Evolutionary conservation across 1,140 invertebrate species (phyloP).

Genomic region (Drosophila lowei): DNA sequence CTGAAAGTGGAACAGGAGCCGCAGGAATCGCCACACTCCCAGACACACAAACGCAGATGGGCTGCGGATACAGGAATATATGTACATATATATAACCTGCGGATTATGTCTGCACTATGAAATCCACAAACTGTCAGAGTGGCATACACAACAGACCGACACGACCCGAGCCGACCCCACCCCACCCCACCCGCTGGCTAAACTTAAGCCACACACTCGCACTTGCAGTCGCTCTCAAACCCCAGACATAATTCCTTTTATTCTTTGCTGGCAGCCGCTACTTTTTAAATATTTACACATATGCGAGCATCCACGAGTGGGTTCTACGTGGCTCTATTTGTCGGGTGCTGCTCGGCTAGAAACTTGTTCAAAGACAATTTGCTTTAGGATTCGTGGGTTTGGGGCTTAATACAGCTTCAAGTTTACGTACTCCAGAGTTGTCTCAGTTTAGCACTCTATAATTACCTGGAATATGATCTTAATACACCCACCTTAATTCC

Average conservation of each 20-base stretch:
- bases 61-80: no score
- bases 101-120: conserved; percentile 61
- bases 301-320: conserved; percentile 3
- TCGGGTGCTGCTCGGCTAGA: neutral
- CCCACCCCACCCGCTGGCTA: conserved; percentile 18
- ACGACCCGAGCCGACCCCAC: neutral
- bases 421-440: no score
- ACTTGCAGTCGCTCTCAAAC: conserved; percentile 5
- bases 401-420: no score
- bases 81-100: conserved; percentile 30
- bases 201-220: conserved; percentile 43
- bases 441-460: no score
- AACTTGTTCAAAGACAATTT: neutral
- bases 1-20: conserved; percentile 33
- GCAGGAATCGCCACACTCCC: conserved; percentile 1
- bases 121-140: conserved; percentile 58
- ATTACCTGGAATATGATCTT: no score
- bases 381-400: no score
- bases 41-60: neutral
- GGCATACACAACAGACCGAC: conserved; percentile 30
- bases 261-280: conserved; percentile 31
- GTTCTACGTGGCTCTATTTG: neutral
- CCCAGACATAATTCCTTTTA: conserved; percentile 41
- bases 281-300: conserved; percentile 59
- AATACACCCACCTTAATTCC: no score